Conservation (phyloP, 2,797 vertebrate species). For the Muscicapa striata region DNA sequence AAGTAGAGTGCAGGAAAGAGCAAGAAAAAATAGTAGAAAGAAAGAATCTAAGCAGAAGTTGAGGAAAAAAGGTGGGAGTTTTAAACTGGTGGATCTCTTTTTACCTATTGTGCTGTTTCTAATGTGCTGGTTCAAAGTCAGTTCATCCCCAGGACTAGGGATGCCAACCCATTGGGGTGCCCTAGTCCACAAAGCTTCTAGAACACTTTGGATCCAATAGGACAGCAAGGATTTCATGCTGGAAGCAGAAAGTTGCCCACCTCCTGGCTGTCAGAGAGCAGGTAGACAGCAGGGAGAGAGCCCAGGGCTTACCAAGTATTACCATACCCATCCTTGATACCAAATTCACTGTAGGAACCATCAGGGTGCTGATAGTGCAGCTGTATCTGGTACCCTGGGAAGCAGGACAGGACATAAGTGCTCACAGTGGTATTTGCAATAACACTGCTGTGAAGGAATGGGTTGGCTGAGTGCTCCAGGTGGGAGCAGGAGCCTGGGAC, state of each 20-base stretch:
- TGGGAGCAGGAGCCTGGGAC: not conserved
- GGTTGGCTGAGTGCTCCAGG: not conserved
- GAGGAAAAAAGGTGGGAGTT: not conserved
- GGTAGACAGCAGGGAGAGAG: not conserved
- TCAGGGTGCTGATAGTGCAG: conserved; percentile 65
- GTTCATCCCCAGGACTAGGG: not conserved
- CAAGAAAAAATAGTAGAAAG: not conserved
- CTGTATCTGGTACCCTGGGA: conserved; percentile 67
- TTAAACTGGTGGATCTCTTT: not conserved
- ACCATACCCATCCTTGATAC: conserved; percentile 34
- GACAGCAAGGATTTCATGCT: not conserved
- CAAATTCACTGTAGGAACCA: conserved; percentile 69
- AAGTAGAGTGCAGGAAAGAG: not conserved
- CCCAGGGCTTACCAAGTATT: conserved; percentile 64
- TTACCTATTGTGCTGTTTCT: not conserved
- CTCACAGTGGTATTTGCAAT: not conserved
- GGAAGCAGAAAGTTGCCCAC: not conserved
- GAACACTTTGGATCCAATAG: not conserved
- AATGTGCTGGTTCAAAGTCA: not conserved
- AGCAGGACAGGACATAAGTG: not conserved
- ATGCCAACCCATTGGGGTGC: not conserved
- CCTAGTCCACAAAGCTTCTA: not conserved
- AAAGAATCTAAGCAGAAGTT: not conserved
- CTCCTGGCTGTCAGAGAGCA: not conserved
- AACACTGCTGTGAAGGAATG: not conserved